Evolutionary conservation across 1,140 invertebrate species (phyloP), one percentile per base, ranked within the genome.

Genomic region (Drosophila tsacasi): DNA sequence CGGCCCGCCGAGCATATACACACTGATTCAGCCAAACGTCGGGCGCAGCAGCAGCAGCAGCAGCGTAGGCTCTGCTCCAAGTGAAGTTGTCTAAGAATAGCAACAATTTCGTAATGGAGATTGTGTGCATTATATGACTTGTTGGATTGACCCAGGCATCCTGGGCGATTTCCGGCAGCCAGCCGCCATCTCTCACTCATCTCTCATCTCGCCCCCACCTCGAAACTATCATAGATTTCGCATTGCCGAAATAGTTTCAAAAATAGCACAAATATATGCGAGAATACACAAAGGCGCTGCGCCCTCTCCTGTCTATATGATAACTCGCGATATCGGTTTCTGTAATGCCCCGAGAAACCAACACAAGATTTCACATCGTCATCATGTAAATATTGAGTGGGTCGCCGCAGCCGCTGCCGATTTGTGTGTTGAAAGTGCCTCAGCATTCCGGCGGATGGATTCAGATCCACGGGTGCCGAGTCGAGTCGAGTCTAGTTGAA

Each of bases 211-310:
- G 19, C 30, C 32, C 54, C 35, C 54, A 23, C 54, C 23, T 39
- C 5, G 21, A 57, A 57, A 57, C 54, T 66, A 19, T 58, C 9
- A 49, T 30, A 64, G 59, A 69, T 59, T 76, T 76, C 61, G 63
- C 74, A 76, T 74, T 57, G 61, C 69, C 59, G 42, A 79, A 87
- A 90, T 81, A 73, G 77, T 84, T 85, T 90, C 76, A 90, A 79
- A 90, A 89, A 89, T 89, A 87, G 84, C 77, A 57, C 76, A 86
- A 60, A 86, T 75, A 79, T 79, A 77, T 84, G 57, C 66, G 80
- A 74, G 62, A 64, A 49, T 12, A 37, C 8, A n/a, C n/a, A n/a
- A n/a, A 37, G 50, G 30, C 30, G 52, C 30, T 66, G 44, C 35
- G 46, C 55, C 21, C 55, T 47, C 25, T 30, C 13, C 37, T 30